These are phyloP conservation scores for Tetrao urogallus DNA, from an alignment of 2,113 vertebrate species.

Conservation along the genomic window DNA sequence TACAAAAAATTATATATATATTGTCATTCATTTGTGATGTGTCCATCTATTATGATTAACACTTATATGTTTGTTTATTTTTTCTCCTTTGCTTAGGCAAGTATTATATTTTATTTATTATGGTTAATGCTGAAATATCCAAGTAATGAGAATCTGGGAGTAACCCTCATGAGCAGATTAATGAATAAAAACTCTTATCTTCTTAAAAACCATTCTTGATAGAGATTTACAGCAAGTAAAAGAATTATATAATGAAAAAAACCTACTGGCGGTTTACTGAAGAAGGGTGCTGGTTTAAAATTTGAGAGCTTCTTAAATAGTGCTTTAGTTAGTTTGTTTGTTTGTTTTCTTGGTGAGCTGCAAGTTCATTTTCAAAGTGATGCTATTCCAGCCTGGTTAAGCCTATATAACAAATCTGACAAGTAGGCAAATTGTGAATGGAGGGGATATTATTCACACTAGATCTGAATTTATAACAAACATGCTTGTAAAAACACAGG, in stretches of 20 bases:
- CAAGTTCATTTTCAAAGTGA: not conserved
- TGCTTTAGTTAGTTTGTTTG: not conserved
- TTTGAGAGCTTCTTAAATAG: not conserved
- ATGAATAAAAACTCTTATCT: not conserved
- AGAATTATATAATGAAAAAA: not conserved
- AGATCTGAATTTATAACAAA: not conserved
- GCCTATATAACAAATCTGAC: not conserved
- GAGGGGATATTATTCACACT: not conserved
- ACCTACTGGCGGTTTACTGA: not conserved
- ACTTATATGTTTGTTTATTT: not conserved
- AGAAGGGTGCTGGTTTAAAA: not conserved
- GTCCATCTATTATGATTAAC: not conserved
- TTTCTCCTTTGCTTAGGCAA: not conserved
- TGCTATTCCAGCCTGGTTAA: not conserved
- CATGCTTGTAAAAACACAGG: fast-evolving
- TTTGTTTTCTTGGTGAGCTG: not conserved
- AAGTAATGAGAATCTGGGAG: not conserved
- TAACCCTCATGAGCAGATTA: not conserved
- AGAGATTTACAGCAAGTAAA: not conserved
- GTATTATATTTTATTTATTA: not conserved
- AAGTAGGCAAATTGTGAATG: not conserved
- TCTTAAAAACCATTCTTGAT: not conserved
- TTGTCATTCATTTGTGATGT: not conserved
- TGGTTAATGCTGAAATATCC: not conserved
- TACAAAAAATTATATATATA: not conserved